These are phyloP conservation scores for Acrossocheilus wenchowensis DNA, from an alignment of 2,797 vertebrate genomes.

Conservation along the genomic window DNA sequence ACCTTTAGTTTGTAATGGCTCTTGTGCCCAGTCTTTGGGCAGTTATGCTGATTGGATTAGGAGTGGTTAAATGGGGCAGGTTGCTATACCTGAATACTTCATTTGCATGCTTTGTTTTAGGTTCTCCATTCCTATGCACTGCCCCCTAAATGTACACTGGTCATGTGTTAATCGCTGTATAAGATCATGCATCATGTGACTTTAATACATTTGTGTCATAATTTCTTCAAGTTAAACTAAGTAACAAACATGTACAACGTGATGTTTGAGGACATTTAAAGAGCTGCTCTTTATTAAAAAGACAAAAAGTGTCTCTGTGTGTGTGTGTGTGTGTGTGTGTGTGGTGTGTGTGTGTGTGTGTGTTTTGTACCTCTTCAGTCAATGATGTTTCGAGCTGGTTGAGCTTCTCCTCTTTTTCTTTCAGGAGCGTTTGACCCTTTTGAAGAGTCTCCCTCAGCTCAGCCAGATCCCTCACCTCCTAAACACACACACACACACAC, in stretches of 20 bases:
- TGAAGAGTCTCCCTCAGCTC: slow-evolving; percentile 73
- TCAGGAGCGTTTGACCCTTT: slow-evolving; percentile 76
- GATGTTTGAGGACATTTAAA: background rate
- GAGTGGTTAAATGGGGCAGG: no score
- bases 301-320: slow-evolving; percentile 2
- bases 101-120: no score
- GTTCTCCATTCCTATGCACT: no score
- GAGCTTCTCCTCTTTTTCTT: slow-evolving; percentile 79
- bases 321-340: slow-evolving; percentile 11
- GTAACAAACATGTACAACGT: background rate
- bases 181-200: background rate
- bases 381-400: slow-evolving; percentile 78
- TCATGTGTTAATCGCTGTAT: background rate
- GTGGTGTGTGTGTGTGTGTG: no score
- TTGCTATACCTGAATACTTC: no score
- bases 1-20: no score
- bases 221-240: background rate
- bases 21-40: no score
- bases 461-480: slow-evolving; percentile 63
- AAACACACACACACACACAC: slow-evolving; percentile 5
- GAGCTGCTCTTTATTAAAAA: background rate
- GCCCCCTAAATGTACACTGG: no score
- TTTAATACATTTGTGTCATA: background rate
- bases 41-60: no score
- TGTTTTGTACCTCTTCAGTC: slow-evolving; percentile 75